Conservation (phyloP, 2,113 vertebrate genomes). For the Papio anubis region DNA sequence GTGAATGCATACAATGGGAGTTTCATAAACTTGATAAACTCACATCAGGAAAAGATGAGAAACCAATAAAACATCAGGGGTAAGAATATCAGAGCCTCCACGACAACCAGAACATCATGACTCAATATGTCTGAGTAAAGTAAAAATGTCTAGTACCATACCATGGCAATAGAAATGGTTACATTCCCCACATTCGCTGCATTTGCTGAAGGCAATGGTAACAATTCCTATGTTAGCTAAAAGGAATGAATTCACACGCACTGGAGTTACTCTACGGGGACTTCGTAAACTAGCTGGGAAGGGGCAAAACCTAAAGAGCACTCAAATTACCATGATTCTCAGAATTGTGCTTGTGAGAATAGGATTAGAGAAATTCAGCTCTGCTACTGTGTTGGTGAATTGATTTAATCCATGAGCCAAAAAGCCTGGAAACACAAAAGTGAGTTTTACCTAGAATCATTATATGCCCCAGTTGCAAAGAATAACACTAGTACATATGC, state of each 20-base stretch:
- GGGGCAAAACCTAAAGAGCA: neutral
- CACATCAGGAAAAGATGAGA: neutral
- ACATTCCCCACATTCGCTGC: neutral
- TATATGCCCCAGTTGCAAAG: neutral
- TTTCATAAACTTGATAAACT: neutral
- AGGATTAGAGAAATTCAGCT: neutral
- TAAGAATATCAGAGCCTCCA: neutral
- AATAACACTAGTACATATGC: neutral
- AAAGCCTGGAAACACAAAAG: neutral
- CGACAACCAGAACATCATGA: too few species aligned
- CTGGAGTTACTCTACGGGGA: neutral
- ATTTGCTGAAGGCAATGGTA: neutral
- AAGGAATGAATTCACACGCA: neutral
- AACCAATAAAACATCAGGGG: neutral
- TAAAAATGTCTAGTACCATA: neutral
- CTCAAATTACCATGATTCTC: neutral
- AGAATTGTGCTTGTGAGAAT: neutral
- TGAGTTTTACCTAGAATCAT: neutral
- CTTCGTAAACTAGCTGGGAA: neutral
- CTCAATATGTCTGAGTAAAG: neutral
- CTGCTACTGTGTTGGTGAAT: neutral
- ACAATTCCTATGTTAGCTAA: neutral
- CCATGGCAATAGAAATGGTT: neutral
- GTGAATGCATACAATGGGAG: fast-evolving
- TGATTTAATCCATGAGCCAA: neutral